Conservation (phyloP, 2,797 vertebrate species). For the Acipenser oxyrinchus region DNA sequence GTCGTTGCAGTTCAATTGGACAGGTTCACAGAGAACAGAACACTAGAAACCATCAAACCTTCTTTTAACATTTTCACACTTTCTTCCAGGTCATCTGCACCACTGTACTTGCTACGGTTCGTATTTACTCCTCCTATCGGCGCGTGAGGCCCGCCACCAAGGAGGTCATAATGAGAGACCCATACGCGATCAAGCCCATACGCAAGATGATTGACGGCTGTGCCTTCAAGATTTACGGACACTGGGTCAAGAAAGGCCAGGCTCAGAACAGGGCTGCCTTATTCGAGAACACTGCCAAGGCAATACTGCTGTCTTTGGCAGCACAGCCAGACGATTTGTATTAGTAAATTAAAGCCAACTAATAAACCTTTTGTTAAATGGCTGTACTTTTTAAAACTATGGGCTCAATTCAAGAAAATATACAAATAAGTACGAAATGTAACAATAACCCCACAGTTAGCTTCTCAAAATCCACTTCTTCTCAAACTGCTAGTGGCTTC, state of each 20-base stretch:
- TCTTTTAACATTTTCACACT: neutral
- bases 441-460: neutral
- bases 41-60: neutral
- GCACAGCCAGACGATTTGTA: conserved; percentile 54
- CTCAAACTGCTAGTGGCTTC: neutral
- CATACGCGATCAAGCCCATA: conserved; percentile 82
- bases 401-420: neutral
- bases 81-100: conserved; percentile 75
- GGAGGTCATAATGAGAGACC: conserved; percentile 82
- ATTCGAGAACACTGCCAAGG: conserved; percentile 94
- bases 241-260: conserved; percentile 98
- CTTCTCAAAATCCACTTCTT: too few relatives aligned
- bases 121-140: conserved; percentile 91
- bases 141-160: conserved; percentile 79
- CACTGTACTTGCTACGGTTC: conserved; percentile 84
- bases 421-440: neutral
- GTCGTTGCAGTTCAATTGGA: neutral
- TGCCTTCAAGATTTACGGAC: conserved; percentile 91
- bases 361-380: conserved; percentile 25
- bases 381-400: neutral
- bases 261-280: conserved; percentile 92
- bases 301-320: conserved; percentile 71
- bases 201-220: conserved; percentile 90
- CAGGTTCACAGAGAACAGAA: neutral
- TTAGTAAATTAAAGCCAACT: conserved; percentile 24